Evolutionary conservation across 2,888 invertebrate genomes (phyloP).

Genomic region (Macaria notata): DNA sequence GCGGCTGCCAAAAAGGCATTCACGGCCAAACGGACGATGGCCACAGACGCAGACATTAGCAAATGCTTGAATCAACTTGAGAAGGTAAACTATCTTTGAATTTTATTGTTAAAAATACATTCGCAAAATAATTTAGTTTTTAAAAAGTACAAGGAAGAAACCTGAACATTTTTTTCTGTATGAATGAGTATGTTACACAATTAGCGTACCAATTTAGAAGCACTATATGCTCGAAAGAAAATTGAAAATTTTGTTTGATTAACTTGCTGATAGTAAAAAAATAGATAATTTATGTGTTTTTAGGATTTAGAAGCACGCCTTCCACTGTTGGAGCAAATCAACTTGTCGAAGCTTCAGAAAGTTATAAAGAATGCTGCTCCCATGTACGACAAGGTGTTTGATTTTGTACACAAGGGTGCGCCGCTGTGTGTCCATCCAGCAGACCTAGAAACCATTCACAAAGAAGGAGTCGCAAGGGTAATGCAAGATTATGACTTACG

Average conservation of each 20-base stretch:
- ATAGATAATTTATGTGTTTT: background rate
- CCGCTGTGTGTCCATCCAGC: constrained; percentile 10
- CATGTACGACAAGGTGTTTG: constrained; percentile 1
- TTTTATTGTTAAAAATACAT: background rate
- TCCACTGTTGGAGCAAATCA: constrained; percentile 17
- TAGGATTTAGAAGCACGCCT: constrained; percentile 13
- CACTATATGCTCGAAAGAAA: too few species aligned
- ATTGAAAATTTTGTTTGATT: background rate
- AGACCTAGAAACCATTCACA: constrained; percentile 9
- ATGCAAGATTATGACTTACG: constrained; percentile 9
- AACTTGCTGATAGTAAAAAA: background rate
- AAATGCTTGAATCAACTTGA: constrained; percentile 4
- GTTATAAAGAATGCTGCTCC: constrained; percentile 5
- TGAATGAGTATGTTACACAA: too few species aligned
- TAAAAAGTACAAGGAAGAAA: too few species aligned
- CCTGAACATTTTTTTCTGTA: too few species aligned
- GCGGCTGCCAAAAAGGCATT: constrained; percentile 6
- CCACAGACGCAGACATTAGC: constrained; percentile 3
- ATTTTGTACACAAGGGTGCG: background rate
- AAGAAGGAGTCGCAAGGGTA: background rate
- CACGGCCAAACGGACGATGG: constrained; percentile 13
- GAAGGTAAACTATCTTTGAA: constrained; percentile 1
- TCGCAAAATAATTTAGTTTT: too few species aligned
- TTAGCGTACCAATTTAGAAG: too few species aligned
- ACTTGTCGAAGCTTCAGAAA: constrained; percentile 9